Evolutionary conservation across 2,888 invertebrate species (phyloP).

Genomic region (Agapostemon virescens): DNA sequence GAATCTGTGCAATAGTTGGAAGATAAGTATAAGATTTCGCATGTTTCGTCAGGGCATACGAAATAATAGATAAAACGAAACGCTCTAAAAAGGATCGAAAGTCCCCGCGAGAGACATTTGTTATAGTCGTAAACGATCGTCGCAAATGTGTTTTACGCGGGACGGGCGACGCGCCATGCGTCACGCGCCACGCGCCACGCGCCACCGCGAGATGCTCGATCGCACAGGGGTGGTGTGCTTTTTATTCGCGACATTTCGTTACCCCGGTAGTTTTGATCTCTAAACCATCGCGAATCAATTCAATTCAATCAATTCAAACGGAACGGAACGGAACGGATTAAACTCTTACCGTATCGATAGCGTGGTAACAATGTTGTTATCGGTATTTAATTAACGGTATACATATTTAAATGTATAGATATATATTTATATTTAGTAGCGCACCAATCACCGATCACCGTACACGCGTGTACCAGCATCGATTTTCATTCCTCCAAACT

Average conservation of each 20-base stretch:
- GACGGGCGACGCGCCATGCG: too few species aligned
- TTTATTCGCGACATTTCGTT: background rate
- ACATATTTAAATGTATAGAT: too few species aligned
- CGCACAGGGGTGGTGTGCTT: too few species aligned
- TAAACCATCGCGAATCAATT: conserved; percentile 3
- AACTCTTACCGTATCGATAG: background rate
- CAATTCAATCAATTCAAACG: background rate
- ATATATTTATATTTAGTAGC: too few species aligned
- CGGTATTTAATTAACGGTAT: background rate
- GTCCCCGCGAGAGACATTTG: conserved; percentile 38
- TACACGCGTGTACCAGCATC: background rate
- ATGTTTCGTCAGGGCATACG: background rate
- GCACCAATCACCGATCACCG: too few species aligned
- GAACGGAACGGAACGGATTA: background rate
- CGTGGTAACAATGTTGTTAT: too few species aligned
- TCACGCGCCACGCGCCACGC: background rate
- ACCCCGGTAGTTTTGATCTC: background rate
- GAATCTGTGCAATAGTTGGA: background rate
- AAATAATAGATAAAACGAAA: conserved; percentile 26
- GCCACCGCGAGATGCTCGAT: too few species aligned
- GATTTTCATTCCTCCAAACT: background rate
- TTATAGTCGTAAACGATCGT: conserved; percentile 39
- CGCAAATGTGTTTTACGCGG: too few species aligned
- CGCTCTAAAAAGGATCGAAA: conserved; percentile 17
- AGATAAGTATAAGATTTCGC: background rate